Conservation (phyloP, 2,888 invertebrate species). For the Pycnomerus fuliginosus region DNA sequence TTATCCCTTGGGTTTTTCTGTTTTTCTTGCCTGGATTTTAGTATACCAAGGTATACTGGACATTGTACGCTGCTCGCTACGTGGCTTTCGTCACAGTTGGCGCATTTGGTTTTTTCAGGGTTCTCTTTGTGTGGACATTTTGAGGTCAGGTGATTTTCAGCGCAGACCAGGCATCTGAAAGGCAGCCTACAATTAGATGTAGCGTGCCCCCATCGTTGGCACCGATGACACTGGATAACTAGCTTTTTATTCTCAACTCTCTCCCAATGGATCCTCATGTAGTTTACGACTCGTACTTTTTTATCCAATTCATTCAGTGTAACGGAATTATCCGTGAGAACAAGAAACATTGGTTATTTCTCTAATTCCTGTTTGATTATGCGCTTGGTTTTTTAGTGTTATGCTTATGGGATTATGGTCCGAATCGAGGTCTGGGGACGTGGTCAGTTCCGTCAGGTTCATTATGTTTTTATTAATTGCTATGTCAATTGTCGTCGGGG, state of each 20-base stretch:
- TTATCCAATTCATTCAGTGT: too few relatives aligned
- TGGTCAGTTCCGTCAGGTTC: background rate
- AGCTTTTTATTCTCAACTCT: too few relatives aligned
- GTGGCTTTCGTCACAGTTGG: background rate
- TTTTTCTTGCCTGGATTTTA: too few relatives aligned
- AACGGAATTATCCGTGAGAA: too few relatives aligned
- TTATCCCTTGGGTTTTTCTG: too few relatives aligned
- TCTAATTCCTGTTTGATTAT: too few relatives aligned
- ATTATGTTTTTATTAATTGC: slow-evolving; percentile 1
- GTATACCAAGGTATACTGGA: background rate
- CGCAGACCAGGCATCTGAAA: background rate
- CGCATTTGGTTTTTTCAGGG: background rate
- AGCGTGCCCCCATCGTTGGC: too few relatives aligned
- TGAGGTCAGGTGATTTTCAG: background rate
- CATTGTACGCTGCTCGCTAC: background rate
- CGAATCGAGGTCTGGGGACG: slow-evolving; percentile 1
- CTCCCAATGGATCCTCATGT: too few relatives aligned
- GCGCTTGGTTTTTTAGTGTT: too few relatives aligned
- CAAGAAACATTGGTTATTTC: too few relatives aligned
- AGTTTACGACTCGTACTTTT: too few relatives aligned
- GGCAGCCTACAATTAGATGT: background rate
- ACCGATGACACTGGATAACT: too few relatives aligned
- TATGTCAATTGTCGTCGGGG: slow-evolving; percentile 7
- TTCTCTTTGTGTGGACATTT: background rate
- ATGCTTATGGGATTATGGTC: slow-evolving; percentile 5